Evolutionary conservation across 1,140 invertebrate genomes (phyloP), one percentile per base, ranked within the genome.

Genomic region (Maniola jurtina): DNA sequence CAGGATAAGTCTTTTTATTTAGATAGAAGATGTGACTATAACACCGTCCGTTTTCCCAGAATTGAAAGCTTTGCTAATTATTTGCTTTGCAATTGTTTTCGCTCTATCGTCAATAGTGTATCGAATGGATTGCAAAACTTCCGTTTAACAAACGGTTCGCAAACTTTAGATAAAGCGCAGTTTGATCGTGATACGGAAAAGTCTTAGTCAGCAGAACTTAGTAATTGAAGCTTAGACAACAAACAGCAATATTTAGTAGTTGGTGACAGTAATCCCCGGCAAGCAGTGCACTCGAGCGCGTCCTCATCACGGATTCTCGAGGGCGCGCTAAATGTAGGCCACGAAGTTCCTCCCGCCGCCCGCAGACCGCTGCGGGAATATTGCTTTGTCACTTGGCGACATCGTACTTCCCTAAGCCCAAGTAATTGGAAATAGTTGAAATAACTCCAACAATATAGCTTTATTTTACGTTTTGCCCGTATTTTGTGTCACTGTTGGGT

Each of bases 341-440:
- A 85, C 76, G 79, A 86, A 89, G 83, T 86, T 84, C 77, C 76
- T 68, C 68, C 78, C 73, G 73, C 75, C 68, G 70, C 77, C 77
- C 71, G 73, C 77, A 76, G 77, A 75, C 66, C 69, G 73, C 76
- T 76, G 77, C 75, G 75, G 77, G 84, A 88, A 89, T 90, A 90
- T 90, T 89, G 86, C 88, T 86, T 89, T 90, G 88, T 90, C 88
- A 89, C 84, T 86, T 81, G 84, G 80, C 83, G 85, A 88, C 85
- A 80, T 84, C 76, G 84, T 78, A 75, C 81, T 82, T 81, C 77
- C 72, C 84, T 88, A 89, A 90, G 84, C 83, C 81, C 77, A 84
- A 90, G 84, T 89, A 88, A 90, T 90, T 90, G 88, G 86, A 89
- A 89, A 89, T 88, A 87, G 79, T 90, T 89, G 80, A 88, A 89